Percentiles rank a stretch among this genome's conserved stretches.
Conservation (phyloP, 2,888 invertebrate species). For the Didymodactylos carnosus region DNA sequence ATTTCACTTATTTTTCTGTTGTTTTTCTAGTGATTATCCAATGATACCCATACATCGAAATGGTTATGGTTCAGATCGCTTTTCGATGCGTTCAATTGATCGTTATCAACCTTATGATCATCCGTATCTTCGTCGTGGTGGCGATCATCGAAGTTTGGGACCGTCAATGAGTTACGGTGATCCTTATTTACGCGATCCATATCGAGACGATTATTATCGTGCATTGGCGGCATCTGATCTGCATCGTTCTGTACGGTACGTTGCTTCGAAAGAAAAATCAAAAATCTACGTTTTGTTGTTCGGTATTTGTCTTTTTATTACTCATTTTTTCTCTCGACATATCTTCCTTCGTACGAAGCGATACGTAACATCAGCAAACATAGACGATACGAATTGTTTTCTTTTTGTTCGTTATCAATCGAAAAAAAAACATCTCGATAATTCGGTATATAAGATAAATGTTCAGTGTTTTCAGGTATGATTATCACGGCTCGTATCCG, state of each 20-base stretch:
- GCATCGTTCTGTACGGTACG: background rate
- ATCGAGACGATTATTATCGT: background rate
- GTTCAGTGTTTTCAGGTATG: background rate
- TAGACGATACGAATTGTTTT: no score
- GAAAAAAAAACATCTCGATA: no score
- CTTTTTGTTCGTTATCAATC: no score
- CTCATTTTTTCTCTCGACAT: background rate
- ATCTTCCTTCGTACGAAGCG: no score
- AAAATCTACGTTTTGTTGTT: no score
- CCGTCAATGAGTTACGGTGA: background rate
- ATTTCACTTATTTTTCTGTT: no score
- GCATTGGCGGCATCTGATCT: background rate
- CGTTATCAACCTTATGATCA: background rate
- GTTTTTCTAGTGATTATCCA: background rate
- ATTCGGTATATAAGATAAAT: no score
- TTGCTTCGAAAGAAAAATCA: background rate
- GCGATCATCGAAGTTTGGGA: background rate
- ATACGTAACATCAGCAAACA: no score
- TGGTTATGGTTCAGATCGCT: background rate
- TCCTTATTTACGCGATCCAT: background rate
- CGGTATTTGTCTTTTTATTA: background rate
- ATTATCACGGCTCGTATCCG: background rate
- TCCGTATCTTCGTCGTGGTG: background rate
- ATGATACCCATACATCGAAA: background rate
- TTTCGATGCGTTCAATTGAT: background rate